These are phyloP conservation scores for Schizaphis graminum DNA, from an alignment of 2,888 invertebrate genomes.

Conservation along the genomic window DNA sequence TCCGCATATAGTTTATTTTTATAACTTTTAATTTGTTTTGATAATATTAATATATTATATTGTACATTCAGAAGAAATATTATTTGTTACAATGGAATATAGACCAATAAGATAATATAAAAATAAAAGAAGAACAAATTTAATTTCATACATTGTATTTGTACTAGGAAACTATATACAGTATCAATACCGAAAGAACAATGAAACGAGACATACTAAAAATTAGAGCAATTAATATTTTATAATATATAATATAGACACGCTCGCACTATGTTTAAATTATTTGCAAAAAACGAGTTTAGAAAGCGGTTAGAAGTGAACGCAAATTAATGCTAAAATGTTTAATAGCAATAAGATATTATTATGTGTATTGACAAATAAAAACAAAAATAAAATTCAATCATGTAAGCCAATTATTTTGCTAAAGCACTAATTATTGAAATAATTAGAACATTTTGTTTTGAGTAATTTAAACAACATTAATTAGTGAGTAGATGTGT, in stretches of 20 bases:
- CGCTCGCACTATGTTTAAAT: neutral
- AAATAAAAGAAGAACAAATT: neutral
- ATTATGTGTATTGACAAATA: neutral
- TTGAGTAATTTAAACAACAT: neutral
- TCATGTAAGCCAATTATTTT: neutral
- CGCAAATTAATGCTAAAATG: neutral
- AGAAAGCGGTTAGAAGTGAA: slow-evolving; percentile 51
- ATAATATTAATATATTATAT: neutral
- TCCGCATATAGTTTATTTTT: neutral
- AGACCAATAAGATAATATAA: neutral
- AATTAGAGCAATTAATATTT: neutral
- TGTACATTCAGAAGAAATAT: neutral
- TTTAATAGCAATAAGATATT: neutral
- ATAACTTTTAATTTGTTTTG: neutral
- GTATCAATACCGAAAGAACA: neutral
- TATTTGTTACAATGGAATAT: neutral
- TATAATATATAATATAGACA: neutral
- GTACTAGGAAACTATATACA: neutral
- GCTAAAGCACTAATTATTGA: neutral
- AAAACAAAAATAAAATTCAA: neutral
- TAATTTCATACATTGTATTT: neutral
- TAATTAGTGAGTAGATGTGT: neutral
- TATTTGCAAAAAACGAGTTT: slow-evolving; percentile 52
- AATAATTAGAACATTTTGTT: neutral
- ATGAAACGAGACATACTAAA: neutral